A percentile compares a stretch with the other conserved stretches of the same genome.
phyloP scores from a whole-genome alignment of 2,888 invertebrate species.

The Stenichneumon culpator region DNA sequence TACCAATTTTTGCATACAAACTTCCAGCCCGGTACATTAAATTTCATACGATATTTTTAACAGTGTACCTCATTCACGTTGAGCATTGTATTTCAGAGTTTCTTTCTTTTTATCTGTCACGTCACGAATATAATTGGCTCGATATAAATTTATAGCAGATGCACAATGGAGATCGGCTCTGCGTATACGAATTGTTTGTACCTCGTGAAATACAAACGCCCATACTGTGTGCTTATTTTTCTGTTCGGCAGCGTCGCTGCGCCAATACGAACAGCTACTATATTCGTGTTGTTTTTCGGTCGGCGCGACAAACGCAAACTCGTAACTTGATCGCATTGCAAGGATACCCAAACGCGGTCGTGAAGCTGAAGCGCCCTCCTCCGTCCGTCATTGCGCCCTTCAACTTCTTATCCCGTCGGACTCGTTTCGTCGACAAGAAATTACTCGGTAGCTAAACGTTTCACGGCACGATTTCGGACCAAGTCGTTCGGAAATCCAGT shows the following conservation, averaged over 20 bases:
- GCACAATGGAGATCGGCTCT: background rate
- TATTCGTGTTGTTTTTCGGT: slow-evolving; percentile 17
- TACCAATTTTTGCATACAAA: no score
- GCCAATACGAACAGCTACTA: slow-evolving; percentile 15
- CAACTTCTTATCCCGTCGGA: slow-evolving; percentile 39
- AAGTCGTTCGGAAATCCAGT: slow-evolving; percentile 6
- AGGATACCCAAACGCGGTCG: slow-evolving; percentile 19
- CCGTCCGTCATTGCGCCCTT: slow-evolving; percentile 3
- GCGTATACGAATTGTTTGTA: no score
- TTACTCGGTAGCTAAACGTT: slow-evolving; percentile 48
- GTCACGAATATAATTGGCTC: background rate
- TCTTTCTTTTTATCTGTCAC: background rate
- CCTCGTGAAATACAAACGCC: background rate
- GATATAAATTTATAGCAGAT: background rate
- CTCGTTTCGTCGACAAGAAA: slow-evolving; percentile 39
- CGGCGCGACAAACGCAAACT: slow-evolving; percentile 14
- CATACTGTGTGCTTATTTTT: background rate
- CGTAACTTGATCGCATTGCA: slow-evolving; percentile 33
- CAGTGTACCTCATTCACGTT: background rate
- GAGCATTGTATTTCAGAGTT: background rate
- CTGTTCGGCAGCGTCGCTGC: background rate
- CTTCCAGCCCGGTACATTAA: no score
- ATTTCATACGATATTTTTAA: no score
- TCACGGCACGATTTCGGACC: background rate
- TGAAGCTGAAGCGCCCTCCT: background rate